Base-by-base conservation (phyloP, 2,113 vertebrate genomes). In the Nipponia nippon region DNA sequence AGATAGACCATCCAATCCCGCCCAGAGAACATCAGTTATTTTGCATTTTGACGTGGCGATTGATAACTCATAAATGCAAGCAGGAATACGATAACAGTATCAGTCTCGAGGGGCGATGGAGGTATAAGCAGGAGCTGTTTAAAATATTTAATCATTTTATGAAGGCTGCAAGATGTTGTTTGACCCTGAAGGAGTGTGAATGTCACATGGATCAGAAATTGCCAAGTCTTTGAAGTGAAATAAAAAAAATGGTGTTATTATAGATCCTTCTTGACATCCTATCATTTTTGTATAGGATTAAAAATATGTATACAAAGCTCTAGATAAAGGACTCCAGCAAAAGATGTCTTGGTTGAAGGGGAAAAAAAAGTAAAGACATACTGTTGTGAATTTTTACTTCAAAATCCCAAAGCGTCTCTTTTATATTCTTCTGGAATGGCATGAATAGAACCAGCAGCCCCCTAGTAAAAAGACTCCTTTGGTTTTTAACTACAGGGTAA, bases 131-230 rank as follows among this genome's bases (percentile, higher is more conserved):
- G 99, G 98, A 99, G 98, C 99, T 99, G 99, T 99, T 99, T 99
- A 99, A 99, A 99, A 99, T 99, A 99, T 99, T 99, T 99, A 99
- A 99, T 99, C 99, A 99, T 99, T 99, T 99, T 99, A 99, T 99
- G 98, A 99, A 99, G 99, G 98, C 99, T 98, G 98, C 98, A 99
- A 99, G 99, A 99, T 99, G 99, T 98, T 99, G 99, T 99, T 99
- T 99, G 99, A 99, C 99, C 99, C 99, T 99, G 99, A 99, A 99
- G 99, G 99, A 99, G 99, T 98, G 98, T 99, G 99, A 99, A 99
- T 99, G 99, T 99, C 99, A 99, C 98, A 98, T 98, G 98, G 99
- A 99, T 99, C 99, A 98, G 98, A 99, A 99, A 99, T 99, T 99
- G 99, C 98, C 97, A 98, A 98, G 98, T 99, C 99, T 99, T 99